These are phyloP conservation scores for Sebastes oblongus DNA, from an alignment of 2,797 vertebrate genomes.

Conservation along the genomic window DNA sequence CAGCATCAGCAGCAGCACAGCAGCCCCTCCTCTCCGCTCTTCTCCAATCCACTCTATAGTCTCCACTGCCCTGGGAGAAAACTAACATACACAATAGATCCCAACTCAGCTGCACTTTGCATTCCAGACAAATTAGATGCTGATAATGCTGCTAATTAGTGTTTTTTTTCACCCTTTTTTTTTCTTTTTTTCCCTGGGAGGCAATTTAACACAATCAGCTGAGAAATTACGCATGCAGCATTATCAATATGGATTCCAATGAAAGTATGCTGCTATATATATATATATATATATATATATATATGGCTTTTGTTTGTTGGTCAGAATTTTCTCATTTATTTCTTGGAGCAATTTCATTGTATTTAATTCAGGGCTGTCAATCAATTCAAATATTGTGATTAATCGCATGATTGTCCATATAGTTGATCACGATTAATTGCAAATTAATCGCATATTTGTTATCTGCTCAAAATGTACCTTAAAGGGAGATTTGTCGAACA, in stretches of 20 bases:
- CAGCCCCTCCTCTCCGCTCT: constrained; percentile 62
- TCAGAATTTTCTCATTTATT: not conserved
- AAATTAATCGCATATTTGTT: too few relatives aligned
- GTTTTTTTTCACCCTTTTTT: not conserved
- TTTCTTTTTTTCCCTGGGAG: not conserved
- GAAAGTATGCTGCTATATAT: not conserved
- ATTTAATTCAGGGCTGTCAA: not conserved
- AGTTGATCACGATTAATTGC: too few relatives aligned
- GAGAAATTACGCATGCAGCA: not conserved
- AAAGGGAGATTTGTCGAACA: too few relatives aligned
- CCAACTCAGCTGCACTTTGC: constrained; percentile 7
- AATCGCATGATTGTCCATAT: too few relatives aligned
- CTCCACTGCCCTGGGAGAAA: constrained; percentile 55
- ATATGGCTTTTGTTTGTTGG: not conserved
- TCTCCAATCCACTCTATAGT: not conserved
- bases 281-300: not conserved
- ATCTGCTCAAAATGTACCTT: too few relatives aligned
- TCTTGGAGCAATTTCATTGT: not conserved
- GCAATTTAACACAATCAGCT: not conserved
- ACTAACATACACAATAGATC: constrained; percentile 37
- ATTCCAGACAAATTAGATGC: not conserved
- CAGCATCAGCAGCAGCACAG: constrained; percentile 33
- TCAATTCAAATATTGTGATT: too few relatives aligned
- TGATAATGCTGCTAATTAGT: not conserved
- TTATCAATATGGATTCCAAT: not conserved